These are phyloP conservation scores for Otus sunia DNA, from an alignment of 2,113 vertebrate genomes.

Conservation along the genomic window DNA sequence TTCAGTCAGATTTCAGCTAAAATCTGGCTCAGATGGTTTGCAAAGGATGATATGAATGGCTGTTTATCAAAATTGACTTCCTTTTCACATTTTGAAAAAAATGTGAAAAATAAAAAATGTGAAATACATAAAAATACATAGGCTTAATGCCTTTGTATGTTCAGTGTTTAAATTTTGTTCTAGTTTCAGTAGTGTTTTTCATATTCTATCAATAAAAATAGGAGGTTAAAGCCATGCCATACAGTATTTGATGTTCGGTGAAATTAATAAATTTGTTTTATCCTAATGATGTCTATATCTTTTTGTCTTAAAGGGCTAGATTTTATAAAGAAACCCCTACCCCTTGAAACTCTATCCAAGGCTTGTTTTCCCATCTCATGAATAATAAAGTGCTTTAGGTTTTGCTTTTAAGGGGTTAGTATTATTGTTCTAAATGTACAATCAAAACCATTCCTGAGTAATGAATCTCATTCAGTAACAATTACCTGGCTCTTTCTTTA, in stretches of 20 bases:
- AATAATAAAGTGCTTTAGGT: background rate
- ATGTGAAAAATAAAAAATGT: background rate
- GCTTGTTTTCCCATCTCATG: background rate
- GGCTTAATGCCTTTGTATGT: background rate
- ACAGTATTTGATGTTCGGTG: background rate
- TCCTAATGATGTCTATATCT: background rate
- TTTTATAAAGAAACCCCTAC: background rate
- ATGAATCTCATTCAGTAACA: background rate
- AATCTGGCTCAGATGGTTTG: background rate
- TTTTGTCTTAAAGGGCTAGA: background rate
- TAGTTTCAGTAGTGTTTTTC: background rate
- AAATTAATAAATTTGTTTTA: background rate
- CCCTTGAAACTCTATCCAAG: background rate
- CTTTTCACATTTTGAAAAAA: background rate
- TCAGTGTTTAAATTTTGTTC: background rate
- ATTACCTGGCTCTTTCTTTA: background rate
- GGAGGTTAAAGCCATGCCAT: background rate
- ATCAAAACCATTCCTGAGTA: background rate
- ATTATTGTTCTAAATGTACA: background rate
- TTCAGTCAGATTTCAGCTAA: conserved; percentile 17
- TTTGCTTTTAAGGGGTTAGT: background rate
- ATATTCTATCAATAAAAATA: background rate
- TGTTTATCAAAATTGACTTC: background rate
- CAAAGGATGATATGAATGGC: background rate
- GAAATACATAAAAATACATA: background rate